Evolutionary conservation across 2,797 vertebrate species (phyloP), one percentile per base, ranked within the genome.

Genomic region (Sebastes hubbsi): DNA sequence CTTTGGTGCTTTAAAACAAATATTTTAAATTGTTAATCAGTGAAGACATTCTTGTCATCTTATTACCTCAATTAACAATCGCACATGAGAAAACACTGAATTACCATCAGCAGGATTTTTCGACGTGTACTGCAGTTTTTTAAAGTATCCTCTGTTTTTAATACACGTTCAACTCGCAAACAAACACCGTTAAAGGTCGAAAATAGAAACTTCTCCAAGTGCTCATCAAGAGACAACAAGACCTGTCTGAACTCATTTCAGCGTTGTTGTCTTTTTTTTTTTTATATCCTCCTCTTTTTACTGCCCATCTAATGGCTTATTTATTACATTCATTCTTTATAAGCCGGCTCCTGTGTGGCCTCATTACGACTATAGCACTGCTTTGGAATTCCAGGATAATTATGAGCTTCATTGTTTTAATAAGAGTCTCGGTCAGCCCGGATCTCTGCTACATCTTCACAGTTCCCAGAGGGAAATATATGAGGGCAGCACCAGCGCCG

Each of bases 311-410:
- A 95, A 95, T 95, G 94, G 92, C 95, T 96, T 95, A 95, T 96
- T 96, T 96, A 96, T 95, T 93, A 95, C 93, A 89, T 95, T 93
- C 95, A 95, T 96, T 93, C 95, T 95, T 96, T 94, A 95, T 95
- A 86, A 86, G 87, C 81, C 89, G 74, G 93, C 91, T 96, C 96
- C 96, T 94, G 94, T 95, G 96, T 95, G 96, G 95, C 95, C 95
- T 96, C 95, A 96, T 96, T 96, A 96, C 88, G 86, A 89, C 90
- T 89, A 60, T 56, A 90, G 91, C 90, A 79, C 94, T 94, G 95
- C 94, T 94, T 90, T 94, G 93, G 93, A 94, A 95, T 93, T 95
- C 94, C 94, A 90, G 91, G 92, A 94, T 96, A 94, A 96, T 96
- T 95, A 96, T 89, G 90, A 92, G 90, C 93, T 95, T 94, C 94